Conservation (phyloP, 2,113 vertebrate genomes). For the Mormyrus iriodes region DNA sequence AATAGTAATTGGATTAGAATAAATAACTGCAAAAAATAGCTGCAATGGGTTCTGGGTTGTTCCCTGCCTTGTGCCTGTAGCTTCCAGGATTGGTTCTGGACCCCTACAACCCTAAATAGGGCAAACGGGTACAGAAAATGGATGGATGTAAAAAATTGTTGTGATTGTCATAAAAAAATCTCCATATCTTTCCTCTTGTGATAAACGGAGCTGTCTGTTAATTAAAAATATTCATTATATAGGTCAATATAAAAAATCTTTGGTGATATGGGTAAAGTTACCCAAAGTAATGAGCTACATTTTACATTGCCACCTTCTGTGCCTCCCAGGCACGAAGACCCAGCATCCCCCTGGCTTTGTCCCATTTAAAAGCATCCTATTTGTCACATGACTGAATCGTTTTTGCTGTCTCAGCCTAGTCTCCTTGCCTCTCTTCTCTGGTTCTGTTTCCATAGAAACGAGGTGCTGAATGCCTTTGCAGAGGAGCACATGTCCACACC, state of each 20-base stretch:
- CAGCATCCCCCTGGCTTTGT: not conserved
- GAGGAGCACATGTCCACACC: constrained; percentile 16
- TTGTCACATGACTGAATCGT: constrained; percentile 23
- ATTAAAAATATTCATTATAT: not conserved
- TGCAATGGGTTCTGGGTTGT: not conserved
- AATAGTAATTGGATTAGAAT: not conserved
- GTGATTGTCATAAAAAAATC: not conserved
- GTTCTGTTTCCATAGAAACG: constrained; percentile 57
- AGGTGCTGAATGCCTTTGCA: constrained; percentile 31
- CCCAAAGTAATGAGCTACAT: not conserved
- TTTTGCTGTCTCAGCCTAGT: constrained; percentile 46
- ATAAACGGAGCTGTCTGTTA: constrained; percentile 34
- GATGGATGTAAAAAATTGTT: not conserved
- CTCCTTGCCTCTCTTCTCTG: constrained; percentile 32
- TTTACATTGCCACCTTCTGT: not conserved
- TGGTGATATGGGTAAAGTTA: not conserved
- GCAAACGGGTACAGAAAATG: not conserved
- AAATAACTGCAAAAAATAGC: not conserved
- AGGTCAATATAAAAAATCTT: not conserved
- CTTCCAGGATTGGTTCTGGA: not conserved
- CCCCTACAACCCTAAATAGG: not conserved
- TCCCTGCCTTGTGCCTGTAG: not conserved
- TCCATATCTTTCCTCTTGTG: not conserved
- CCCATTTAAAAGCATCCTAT: not conserved
- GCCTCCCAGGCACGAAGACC: not conserved